These are phyloP conservation scores for Serrognathus titanus DNA, from an alignment of 2,888 invertebrate genomes.

Conservation along the genomic window DNA sequence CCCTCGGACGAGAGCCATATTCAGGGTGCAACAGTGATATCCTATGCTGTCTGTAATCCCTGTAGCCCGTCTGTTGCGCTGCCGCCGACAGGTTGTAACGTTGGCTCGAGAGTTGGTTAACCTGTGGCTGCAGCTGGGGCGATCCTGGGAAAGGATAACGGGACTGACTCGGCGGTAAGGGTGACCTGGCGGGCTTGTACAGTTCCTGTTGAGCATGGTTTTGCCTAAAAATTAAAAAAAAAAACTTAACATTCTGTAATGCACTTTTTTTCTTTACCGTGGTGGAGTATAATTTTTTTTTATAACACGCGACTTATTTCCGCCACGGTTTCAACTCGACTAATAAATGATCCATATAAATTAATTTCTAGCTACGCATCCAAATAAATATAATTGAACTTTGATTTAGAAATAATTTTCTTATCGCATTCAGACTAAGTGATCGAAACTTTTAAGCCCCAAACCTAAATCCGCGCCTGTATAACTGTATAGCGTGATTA, in stretches of 20 bases:
- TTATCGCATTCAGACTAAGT: no score
- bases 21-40: slow-evolving; percentile 66
- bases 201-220: slow-evolving; percentile 36
- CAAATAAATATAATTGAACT: no score
- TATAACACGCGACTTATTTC: no score
- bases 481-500: no score
- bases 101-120: slow-evolving; percentile 29
- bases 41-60: slow-evolving; percentile 55
- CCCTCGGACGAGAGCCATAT: slow-evolving; percentile 42
- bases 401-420: no score
- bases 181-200: slow-evolving; percentile 47
- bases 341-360: no score
- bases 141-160: slow-evolving; percentile 52
- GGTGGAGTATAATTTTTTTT: no score
- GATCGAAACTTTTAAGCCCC: no score
- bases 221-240: slow-evolving; percentile 26
- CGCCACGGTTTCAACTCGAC: no score
- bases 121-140: slow-evolving; percentile 50
- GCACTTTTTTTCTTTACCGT: no score
- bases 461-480: no score
- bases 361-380: no score
- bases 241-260: neutral
- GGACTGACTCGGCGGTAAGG: slow-evolving; percentile 48
- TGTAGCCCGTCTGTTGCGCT: slow-evolving; percentile 53
- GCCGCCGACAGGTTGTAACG: slow-evolving; percentile 38